A percentile compares a stretch with the other conserved stretches of the same genome.
Evolutionary conservation across 1,140 invertebrate species (phyloP).

Genomic region (Lepidurus arcticus): DNA sequence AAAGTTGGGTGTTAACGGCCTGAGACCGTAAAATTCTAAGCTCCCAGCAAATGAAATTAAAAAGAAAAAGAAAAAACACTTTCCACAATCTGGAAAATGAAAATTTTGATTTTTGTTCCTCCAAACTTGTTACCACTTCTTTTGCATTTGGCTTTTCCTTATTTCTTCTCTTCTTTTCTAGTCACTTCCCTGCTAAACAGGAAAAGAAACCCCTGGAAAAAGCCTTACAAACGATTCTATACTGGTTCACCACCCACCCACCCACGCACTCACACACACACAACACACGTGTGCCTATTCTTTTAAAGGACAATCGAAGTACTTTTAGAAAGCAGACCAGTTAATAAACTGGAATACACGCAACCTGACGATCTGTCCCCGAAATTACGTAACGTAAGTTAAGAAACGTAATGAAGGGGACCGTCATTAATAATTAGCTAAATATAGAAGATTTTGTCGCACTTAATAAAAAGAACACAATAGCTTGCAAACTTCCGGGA

Average conservation of each 20-base stretch:
- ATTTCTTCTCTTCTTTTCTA: too few species aligned
- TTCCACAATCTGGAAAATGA: not conserved
- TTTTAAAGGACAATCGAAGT: not conserved
- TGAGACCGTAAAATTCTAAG: constrained; percentile 7
- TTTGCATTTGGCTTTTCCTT: too few species aligned
- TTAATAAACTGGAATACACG: not conserved
- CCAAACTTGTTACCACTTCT: too few species aligned
- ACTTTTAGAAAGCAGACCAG: not conserved
- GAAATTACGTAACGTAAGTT: too few species aligned
- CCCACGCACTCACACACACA: too few species aligned
- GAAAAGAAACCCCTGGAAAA: not conserved
- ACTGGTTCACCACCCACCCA: too few species aligned
- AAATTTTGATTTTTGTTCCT: not conserved
- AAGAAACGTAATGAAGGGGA: too few species aligned
- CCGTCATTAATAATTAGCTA: not conserved
- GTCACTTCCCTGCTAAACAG: not conserved
- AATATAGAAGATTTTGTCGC: not conserved
- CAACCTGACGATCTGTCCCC: not conserved
- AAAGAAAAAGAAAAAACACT: not conserved
- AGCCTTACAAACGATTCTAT: too few species aligned
- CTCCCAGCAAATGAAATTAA: not conserved
- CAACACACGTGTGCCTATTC: not conserved
- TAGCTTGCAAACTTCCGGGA: not conserved
- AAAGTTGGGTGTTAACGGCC: constrained; percentile 19
- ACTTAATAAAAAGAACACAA: not conserved